Conservation (phyloP, 1,140 invertebrate genomes). For the Musca vetustissima region DNA sequence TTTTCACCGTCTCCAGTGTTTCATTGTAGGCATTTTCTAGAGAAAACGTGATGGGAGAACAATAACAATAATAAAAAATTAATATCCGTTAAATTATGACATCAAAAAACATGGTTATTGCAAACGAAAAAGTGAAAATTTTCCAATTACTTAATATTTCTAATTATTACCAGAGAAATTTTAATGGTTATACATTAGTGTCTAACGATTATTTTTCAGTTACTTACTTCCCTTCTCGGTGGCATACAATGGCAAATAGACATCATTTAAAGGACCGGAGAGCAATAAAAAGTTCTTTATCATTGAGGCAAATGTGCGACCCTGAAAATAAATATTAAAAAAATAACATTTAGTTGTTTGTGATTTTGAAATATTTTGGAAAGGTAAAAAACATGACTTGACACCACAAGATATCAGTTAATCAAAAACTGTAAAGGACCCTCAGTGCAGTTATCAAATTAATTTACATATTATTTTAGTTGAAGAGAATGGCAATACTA, state of each 20-base stretch:
- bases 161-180: too few species aligned
- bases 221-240: conserved; percentile 64
- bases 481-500: too few species aligned
- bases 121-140: neutral
- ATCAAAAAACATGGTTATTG: neutral
- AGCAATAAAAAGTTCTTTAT: conserved; percentile 70
- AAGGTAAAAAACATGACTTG: too few species aligned
- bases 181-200: too few species aligned
- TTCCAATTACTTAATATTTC: too few species aligned
- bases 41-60: neutral
- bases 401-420: too few species aligned
- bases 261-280: conserved; percentile 66
- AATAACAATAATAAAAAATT: too few species aligned
- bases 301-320: conserved; percentile 71
- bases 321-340: conserved; percentile 61
- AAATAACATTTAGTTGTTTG: neutral
- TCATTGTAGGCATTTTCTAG: conserved; percentile 68
- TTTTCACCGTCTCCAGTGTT: conserved; percentile 66
- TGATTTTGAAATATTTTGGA: neutral
- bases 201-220: neutral
- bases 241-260: conserved; percentile 70
- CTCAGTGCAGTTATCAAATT: too few species aligned
- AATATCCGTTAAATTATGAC: neutral
- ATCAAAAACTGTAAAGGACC: too few species aligned
- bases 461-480: too few species aligned